Conservation (phyloP, 2,113 vertebrate genomes). For the Corythaixoides concolor region DNA sequence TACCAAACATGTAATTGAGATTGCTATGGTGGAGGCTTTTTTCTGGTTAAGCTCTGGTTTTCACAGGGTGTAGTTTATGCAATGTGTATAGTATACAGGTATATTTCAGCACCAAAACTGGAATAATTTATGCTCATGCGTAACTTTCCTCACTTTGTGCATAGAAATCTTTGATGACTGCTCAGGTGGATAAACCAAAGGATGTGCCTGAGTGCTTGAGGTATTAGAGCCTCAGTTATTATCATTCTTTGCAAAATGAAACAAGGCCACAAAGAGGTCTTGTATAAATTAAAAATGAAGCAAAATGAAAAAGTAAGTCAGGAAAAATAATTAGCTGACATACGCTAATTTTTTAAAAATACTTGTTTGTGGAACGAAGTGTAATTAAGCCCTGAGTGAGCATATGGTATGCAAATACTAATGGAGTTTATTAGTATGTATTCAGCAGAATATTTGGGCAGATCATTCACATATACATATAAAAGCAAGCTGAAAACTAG, state of each 20-base stretch:
- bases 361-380: slow-evolving; percentile 32
- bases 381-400: slow-evolving; percentile 47
- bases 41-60: neutral
- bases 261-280: neutral
- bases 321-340: slow-evolving; percentile 59
- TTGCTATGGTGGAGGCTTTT: neutral
- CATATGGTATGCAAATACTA: slow-evolving; percentile 19
- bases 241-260: slow-evolving; percentile 25
- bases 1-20: neutral
- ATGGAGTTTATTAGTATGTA: neutral
- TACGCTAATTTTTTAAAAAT: slow-evolving; percentile 20
- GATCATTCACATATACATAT: slow-evolving; percentile 41
- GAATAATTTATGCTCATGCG: neutral
- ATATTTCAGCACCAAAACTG: neutral
- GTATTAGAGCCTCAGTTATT: slow-evolving; percentile 1
- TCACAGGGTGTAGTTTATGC: neutral
- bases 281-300: slow-evolving; percentile 47
- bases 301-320: slow-evolving; percentile 46
- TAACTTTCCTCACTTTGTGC: neutral
- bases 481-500: slow-evolving; percentile 38
- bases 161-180: slow-evolving; percentile 12
- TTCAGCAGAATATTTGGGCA: slow-evolving; percentile 22
- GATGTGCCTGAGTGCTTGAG: neutral
- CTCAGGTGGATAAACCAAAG: slow-evolving; percentile 16
- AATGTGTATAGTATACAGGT: neutral